phyloP scores from a whole-genome alignment of 2,888 invertebrate species.

The Pristionchus arcanus region DNA sequence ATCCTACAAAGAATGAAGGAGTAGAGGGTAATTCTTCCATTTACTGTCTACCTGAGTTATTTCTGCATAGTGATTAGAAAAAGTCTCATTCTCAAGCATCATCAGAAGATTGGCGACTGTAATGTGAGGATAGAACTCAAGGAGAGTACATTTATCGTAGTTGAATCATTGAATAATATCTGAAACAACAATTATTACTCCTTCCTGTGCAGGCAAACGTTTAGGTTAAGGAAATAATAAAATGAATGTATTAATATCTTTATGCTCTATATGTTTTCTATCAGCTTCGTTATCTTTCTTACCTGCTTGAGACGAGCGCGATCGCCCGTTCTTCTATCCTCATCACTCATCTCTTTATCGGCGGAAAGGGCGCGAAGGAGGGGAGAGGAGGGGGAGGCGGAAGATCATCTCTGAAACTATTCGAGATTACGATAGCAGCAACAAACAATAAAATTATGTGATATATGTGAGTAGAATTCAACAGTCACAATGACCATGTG shows the following conservation, averaged over 20 bases:
- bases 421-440: no score
- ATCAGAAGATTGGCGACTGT: conserved; percentile 96
- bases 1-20: conserved; percentile 81
- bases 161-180: conserved; percentile 79
- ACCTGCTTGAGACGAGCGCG: no score
- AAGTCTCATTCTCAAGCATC: conserved; percentile 84
- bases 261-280: no score
- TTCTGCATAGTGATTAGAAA: conserved; percentile 59
- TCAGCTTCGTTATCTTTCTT: no score
- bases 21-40: background rate
- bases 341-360: no score
- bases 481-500: no score
- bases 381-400: no score
- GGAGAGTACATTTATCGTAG: conserved; percentile 83
- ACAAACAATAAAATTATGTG: no score
- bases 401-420: no score
- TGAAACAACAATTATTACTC: conserved; percentile 7
- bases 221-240: background rate
- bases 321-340: no score
- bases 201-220: background rate
- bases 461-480: no score
- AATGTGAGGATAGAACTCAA: conserved; percentile 98
- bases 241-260: background rate
- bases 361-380: no score
- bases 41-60: conserved; percentile 58